These are phyloP conservation scores for Latrodectus elegans DNA, from an alignment of 2,888 invertebrate genomes.

Conservation along the genomic window DNA sequence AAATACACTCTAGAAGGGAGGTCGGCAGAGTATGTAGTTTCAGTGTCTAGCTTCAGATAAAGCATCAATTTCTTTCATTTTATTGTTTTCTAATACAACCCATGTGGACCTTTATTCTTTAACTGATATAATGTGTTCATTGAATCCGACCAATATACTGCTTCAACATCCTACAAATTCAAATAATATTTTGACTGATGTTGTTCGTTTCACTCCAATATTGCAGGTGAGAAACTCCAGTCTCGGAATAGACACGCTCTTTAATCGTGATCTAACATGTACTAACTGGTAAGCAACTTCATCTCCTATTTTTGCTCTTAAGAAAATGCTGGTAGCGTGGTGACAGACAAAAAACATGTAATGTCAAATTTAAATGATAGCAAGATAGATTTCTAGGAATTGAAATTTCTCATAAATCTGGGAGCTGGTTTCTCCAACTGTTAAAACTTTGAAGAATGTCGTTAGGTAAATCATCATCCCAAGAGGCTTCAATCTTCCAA, in stretches of 20 bases:
- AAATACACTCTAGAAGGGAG: neutral
- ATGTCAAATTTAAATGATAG: neutral
- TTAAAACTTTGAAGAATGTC: neutral
- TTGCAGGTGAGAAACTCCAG: constrained; percentile 17
- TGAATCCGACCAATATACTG: constrained; percentile 17
- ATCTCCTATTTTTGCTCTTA: neutral
- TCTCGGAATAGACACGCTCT: constrained; percentile 6
- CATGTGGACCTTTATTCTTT: constrained; percentile 55
- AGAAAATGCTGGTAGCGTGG: neutral
- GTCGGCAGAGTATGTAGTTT: neutral
- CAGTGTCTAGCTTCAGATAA: neutral
- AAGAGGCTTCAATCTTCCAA: neutral
- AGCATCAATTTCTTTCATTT: constrained; percentile 72
- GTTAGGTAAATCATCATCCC: neutral
- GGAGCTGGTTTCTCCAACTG: neutral
- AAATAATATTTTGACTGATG: neutral
- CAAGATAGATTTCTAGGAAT: neutral
- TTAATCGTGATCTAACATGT: constrained; percentile 3
- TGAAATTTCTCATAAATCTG: neutral
- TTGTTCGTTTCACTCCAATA: constrained; percentile 5
- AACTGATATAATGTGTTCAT: constrained; percentile 70
- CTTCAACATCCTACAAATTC: too few relatives aligned
- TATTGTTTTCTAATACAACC: constrained; percentile 71
- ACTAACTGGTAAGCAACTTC: constrained; percentile 1
- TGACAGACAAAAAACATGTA: constrained; percentile 15